phyloP scores from a whole-genome alignment of 1,140 invertebrate genomes.

The Anadara kagoshimensis region DNA sequence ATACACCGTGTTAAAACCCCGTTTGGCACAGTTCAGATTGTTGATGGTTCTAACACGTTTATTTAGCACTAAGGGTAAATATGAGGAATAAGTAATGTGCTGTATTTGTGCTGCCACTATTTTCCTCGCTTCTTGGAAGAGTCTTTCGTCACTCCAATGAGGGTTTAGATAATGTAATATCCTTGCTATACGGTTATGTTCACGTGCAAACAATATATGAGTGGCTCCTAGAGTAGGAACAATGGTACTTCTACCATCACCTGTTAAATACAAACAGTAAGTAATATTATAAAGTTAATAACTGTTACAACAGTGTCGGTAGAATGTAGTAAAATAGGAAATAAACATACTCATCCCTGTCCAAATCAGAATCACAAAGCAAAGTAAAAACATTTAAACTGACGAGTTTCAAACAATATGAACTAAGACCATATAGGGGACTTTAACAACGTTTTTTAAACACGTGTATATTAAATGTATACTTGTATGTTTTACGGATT shows the following conservation, averaged over 20 bases:
- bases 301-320: too few species aligned
- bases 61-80: constrained; percentile 86
- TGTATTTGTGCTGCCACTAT: constrained; percentile 96
- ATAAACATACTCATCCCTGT: too few species aligned
- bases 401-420: too few species aligned
- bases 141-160: constrained; percentile 92
- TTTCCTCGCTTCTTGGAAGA: constrained; percentile 89
- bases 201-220: constrained; percentile 96
- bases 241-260: constrained; percentile 88
- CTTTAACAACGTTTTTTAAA: too few species aligned
- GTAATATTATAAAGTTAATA: too few species aligned
- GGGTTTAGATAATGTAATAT: constrained; percentile 87
- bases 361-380: too few species aligned
- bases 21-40: constrained; percentile 73
- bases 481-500: too few species aligned
- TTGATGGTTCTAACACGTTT: constrained; percentile 61
- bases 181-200: constrained; percentile 93
- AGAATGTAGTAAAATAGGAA: too few species aligned
- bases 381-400: too few species aligned
- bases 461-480: too few species aligned
- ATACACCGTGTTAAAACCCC: constrained; percentile 80
- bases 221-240: constrained; percentile 92
- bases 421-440: too few species aligned
- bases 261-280: constrained; percentile 60
- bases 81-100: constrained; percentile 92